These are phyloP conservation scores for Papio anubis DNA, from an alignment of 2,113 vertebrate species.

Conservation along the genomic window DNA sequence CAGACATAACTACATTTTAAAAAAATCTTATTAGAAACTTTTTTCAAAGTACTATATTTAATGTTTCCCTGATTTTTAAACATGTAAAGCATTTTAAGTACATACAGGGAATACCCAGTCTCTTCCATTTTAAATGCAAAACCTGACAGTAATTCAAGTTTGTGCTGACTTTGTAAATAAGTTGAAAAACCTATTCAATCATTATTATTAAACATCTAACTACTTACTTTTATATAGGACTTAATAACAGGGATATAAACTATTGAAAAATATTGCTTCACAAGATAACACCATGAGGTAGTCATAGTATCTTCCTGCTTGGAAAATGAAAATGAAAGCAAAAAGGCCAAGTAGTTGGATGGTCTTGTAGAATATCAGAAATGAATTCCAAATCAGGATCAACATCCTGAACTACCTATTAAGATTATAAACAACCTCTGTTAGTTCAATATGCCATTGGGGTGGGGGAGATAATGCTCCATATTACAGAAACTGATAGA, in stretches of 20 bases:
- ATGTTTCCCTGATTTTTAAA: slow-evolving; percentile 30
- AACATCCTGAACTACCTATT: neutral
- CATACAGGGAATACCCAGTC: neutral
- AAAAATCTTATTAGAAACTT: neutral
- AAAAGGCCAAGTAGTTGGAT: slow-evolving; percentile 9
- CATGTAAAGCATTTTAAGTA: neutral
- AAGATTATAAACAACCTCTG: neutral
- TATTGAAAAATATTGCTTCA: neutral
- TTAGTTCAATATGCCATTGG: neutral
- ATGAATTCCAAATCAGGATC: slow-evolving; percentile 24
- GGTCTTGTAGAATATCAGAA: neutral
- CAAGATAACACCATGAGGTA: slow-evolving; percentile 8
- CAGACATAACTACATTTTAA: neutral
- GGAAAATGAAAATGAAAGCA: slow-evolving; percentile 32
- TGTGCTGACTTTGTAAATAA: neutral
- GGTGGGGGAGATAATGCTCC: neutral
- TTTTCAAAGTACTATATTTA: slow-evolving; percentile 34
- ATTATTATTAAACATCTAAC: neutral
- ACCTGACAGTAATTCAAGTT: slow-evolving; percentile 12
- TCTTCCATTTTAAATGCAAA: slow-evolving; percentile 50
- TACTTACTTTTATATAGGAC: neutral
- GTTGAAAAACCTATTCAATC: neutral
- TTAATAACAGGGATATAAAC: slow-evolving; percentile 8
- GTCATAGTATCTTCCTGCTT: neutral
- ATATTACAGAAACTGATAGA: neutral